Conservation (phyloP, 1,140 invertebrate species). For the Neodiprion lecontei region DNA sequence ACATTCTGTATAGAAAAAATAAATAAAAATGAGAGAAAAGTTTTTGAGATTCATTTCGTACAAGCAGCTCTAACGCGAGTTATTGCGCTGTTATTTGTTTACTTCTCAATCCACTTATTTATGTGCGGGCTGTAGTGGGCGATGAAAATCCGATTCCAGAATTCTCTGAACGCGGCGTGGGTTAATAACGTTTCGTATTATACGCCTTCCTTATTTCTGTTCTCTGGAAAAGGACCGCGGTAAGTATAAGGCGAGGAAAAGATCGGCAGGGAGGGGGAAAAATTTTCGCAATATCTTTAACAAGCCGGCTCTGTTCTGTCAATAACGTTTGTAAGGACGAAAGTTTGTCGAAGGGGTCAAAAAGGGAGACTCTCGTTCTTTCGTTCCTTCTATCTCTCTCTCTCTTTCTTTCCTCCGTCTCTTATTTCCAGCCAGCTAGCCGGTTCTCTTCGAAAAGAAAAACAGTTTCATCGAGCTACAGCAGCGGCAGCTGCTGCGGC, state of each 20-base stretch:
- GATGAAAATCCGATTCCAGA: too few relatives aligned
- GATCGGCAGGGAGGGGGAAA: background rate
- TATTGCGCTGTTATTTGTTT: too few relatives aligned
- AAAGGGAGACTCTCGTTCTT: background rate
- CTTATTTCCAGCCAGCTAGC: too few relatives aligned
- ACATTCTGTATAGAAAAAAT: too few relatives aligned
- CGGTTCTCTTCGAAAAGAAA: slow-evolving; percentile 39
- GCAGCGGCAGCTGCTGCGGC: slow-evolving; percentile 39
- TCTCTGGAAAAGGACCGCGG: background rate
- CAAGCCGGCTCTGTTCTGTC: background rate
- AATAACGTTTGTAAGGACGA: slow-evolving; percentile 2
- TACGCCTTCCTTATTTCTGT: background rate
- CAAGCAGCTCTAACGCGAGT: too few relatives aligned
- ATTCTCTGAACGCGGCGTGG: too few relatives aligned
- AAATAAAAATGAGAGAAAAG: too few relatives aligned
- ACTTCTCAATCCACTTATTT: too few relatives aligned
- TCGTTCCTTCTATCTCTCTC: background rate
- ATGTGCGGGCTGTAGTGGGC: too few relatives aligned
- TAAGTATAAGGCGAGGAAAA: background rate
- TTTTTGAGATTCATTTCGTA: too few relatives aligned
- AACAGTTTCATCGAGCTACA: slow-evolving; percentile 53
- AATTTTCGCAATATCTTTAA: background rate
- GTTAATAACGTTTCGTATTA: too few relatives aligned
- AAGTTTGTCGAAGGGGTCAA: background rate
- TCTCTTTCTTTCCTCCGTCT: too few relatives aligned